A percentile compares a stretch with the other conserved stretches of the same genome.
Evolutionary conservation across 1,140 invertebrate species (phyloP).

Genomic region (Drosophila gunungcola): DNA sequence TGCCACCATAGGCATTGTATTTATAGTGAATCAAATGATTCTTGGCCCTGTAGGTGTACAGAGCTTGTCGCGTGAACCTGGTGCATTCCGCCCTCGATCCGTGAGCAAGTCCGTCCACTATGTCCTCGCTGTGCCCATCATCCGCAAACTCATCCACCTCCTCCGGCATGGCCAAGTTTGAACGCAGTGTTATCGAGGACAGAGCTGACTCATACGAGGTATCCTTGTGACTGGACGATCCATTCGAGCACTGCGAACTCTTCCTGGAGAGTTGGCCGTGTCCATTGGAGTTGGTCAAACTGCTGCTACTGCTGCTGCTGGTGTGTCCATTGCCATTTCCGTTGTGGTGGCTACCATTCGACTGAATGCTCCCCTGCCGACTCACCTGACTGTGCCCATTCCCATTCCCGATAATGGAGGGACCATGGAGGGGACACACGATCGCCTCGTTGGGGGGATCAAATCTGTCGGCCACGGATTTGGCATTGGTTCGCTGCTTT

Average conservation of each 20-base stretch:
- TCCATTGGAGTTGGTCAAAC: constrained; percentile 51
- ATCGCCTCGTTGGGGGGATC: constrained; percentile 79
- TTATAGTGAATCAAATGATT: constrained; percentile 96
- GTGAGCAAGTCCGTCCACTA: constrained; percentile 23
- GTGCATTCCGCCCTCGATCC: constrained; percentile 85
- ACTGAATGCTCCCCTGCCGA: constrained; percentile 67
- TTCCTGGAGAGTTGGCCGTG: constrained; percentile 67
- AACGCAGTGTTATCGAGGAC: constrained; percentile 73
- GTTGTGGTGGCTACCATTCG: constrained; percentile 65
- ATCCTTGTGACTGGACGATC: constrained; percentile 64
- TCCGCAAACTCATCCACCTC: constrained; percentile 72
- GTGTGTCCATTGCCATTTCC: constrained; percentile 45
- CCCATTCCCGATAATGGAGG: constrained; percentile 38
- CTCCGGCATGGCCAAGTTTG: constrained; percentile 73
- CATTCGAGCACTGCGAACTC: constrained; percentile 74
- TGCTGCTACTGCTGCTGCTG: constrained; percentile 40
- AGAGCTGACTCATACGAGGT: constrained; percentile 74
- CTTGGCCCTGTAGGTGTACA: constrained; percentile 93
- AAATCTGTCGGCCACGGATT: constrained; percentile 88
- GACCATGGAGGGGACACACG: constrained; percentile 71
- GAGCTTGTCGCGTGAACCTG: constrained; percentile 93
- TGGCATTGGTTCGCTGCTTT: constrained; percentile 90
- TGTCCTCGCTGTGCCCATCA: constrained; percentile 44
- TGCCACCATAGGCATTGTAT: constrained; percentile 93
- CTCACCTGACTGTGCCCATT: constrained; percentile 70